Conservation (phyloP, 2,797 vertebrate species). For the Cossypha niveicapilla region DNA sequence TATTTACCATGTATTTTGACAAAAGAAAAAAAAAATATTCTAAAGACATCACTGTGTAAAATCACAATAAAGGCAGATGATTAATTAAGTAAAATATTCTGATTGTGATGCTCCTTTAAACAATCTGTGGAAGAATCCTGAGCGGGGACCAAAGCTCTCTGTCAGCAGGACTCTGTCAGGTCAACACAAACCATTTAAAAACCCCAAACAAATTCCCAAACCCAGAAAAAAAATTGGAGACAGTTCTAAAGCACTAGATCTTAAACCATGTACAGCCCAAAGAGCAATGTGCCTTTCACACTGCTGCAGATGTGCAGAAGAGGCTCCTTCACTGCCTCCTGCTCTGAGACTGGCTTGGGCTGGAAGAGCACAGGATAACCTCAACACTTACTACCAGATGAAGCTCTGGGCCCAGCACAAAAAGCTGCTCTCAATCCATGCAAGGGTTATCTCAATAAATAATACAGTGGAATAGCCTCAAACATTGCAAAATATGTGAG, state of each 20-base stretch:
- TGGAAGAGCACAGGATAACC: neutral
- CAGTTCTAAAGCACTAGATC: neutral
- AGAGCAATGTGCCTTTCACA: neutral
- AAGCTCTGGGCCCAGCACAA: neutral
- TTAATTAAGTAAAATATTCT: neutral
- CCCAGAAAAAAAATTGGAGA: neutral
- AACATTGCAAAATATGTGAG: neutral
- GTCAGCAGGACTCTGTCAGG: neutral
- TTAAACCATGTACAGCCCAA: neutral
- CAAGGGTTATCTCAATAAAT: neutral
- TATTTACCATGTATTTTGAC: neutral
- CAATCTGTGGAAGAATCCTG: fast-evolving
- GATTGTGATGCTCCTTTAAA: neutral
- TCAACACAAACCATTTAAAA: neutral
- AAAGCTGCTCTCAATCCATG: neutral
- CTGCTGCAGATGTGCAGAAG: neutral
- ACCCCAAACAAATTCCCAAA: neutral
- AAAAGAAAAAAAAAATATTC: neutral
- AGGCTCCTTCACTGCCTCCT: neutral
- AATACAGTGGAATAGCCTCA: neutral
- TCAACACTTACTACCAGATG: neutral
- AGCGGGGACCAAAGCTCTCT: neutral
- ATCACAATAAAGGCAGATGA: neutral
- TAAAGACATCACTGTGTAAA: neutral
- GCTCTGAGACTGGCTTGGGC: neutral